phyloP scores from a whole-genome alignment of 2,797 vertebrate species.

The Carduelis carduelis region DNA sequence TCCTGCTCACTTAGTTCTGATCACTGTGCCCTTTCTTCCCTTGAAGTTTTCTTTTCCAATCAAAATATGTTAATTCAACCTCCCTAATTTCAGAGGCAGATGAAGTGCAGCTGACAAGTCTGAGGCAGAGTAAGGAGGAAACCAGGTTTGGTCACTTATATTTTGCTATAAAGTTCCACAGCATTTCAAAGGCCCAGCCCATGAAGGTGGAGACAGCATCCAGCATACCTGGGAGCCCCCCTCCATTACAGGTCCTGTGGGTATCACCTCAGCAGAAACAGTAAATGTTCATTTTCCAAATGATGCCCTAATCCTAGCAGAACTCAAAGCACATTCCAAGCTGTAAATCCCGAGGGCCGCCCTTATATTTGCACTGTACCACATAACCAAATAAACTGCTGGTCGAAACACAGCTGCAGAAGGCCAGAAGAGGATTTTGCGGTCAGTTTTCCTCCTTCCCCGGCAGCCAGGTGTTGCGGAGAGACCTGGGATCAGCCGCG shows the following conservation, averaged over 20 bases:
- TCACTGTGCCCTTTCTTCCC: conserved; percentile 35
- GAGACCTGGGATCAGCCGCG: not conserved
- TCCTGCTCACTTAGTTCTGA: conserved; percentile 42
- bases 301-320: not conserved
- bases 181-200: not conserved
- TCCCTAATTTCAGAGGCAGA: not conserved
- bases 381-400: not conserved
- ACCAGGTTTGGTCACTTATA: not conserved
- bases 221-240: not conserved
- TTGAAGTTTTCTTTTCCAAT: not conserved
- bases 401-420: not conserved
- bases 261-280: not conserved
- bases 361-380: not conserved
- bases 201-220: not conserved
- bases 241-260: not conserved
- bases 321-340: not conserved
- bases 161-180: not conserved
- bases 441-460: not conserved
- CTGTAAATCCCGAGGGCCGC: not conserved
- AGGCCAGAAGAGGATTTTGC: not conserved
- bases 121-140: not conserved
- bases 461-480: not conserved
- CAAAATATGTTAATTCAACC: not conserved
- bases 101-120: not conserved
- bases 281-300: not conserved